Conservation (phyloP, 1,140 invertebrate genomes). For the Holcopasites calliopsidis region DNA sequence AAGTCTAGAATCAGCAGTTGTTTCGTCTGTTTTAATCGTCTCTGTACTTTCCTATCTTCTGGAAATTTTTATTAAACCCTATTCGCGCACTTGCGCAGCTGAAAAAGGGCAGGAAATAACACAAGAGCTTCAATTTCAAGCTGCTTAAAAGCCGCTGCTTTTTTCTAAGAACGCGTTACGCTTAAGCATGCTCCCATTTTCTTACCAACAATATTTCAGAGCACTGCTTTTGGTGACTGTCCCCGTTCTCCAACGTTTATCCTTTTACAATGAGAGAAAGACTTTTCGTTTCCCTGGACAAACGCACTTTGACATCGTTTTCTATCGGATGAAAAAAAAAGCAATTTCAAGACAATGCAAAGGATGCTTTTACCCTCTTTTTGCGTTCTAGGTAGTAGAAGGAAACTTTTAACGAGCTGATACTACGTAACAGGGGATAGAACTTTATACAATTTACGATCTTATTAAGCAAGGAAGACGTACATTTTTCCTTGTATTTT, state of each 20-base stretch:
- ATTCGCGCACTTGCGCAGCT: neutral
- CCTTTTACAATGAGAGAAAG: conserved; percentile 3
- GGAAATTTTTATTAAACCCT: conserved; percentile 6
- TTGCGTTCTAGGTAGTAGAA: neutral
- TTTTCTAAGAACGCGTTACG: neutral
- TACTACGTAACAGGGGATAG: too few relatives aligned
- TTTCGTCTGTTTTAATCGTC: too few relatives aligned
- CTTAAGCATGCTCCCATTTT: conserved; percentile 8
- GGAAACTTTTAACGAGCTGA: neutral
- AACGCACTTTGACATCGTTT: neutral
- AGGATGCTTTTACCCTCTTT: neutral
- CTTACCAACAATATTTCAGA: neutral
- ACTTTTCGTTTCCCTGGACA: neutral
- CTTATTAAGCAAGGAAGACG: too few relatives aligned
- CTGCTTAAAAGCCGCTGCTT: neutral
- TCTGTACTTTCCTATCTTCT: neutral
- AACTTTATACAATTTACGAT: too few relatives aligned
- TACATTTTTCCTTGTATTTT: too few relatives aligned
- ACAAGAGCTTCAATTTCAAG: conserved; percentile 4
- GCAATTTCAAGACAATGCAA: neutral
- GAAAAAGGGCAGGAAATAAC: neutral
- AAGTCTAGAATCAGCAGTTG: too few relatives aligned
- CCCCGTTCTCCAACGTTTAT: neutral
- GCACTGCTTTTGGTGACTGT: neutral
- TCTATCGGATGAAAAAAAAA: neutral